Percentiles rank a stretch among this genome's conserved stretches.
phyloP scores from a whole-genome alignment of 2,797 vertebrate genomes.

The Linurgus olivaceus region DNA sequence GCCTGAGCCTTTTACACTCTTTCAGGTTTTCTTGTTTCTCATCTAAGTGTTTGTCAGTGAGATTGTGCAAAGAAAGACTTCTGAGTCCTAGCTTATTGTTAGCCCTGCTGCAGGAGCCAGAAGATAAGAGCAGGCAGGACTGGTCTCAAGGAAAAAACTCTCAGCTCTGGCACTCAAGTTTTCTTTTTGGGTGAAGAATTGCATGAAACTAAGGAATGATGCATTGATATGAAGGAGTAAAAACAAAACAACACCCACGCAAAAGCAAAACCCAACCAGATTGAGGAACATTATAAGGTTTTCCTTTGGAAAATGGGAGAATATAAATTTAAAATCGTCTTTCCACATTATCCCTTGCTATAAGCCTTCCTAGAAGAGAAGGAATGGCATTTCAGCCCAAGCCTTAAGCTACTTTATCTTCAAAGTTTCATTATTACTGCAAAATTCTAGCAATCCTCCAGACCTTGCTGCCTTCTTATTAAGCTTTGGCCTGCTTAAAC shows the following conservation, averaged over 20 bases:
- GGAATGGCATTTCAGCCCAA: background rate
- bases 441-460: background rate
- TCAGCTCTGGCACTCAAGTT: background rate
- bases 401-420: background rate
- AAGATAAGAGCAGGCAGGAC: background rate
- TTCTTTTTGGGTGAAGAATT: background rate
- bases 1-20: background rate
- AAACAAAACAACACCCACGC: background rate
- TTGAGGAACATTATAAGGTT: background rate
- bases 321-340: background rate
- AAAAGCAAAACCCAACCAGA: background rate
- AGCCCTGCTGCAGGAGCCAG: background rate
- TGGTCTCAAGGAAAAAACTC: background rate
- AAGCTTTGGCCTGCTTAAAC: background rate
- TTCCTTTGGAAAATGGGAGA: background rate
- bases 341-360: background rate
- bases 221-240: background rate
- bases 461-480: background rate
- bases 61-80: slow-evolving; percentile 19
- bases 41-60: background rate
- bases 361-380: background rate
- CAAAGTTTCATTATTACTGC: background rate
- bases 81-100: background rate
- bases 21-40: background rate
- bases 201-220: background rate